phyloP scores from a whole-genome alignment of 2,888 invertebrate genomes.

The Camponotus fellah region DNA sequence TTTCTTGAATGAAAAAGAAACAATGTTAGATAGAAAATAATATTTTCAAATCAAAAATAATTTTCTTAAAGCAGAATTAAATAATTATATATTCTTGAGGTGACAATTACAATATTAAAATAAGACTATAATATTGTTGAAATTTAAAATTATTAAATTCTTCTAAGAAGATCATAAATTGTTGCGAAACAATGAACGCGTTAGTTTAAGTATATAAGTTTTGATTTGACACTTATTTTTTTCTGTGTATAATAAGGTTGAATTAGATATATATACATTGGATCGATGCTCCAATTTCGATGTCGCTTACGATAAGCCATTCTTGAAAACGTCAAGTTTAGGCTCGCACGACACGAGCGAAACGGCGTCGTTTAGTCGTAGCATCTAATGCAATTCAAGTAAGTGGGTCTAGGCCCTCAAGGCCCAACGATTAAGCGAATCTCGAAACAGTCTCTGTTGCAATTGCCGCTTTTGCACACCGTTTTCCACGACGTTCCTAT shows the following conservation, averaged over 20 bases:
- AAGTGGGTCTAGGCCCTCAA: slow-evolving; percentile 83
- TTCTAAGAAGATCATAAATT: too few species aligned
- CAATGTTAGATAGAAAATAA: too few species aligned
- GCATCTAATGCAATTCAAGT: slow-evolving; percentile 74
- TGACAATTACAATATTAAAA: too few species aligned
- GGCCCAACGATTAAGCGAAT: slow-evolving; percentile 83
- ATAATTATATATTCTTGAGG: too few species aligned
- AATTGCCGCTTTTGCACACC: slow-evolving; percentile 77
- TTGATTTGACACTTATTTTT: too few species aligned
- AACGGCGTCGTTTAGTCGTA: slow-evolving; percentile 59
- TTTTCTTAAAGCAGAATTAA: too few species aligned
- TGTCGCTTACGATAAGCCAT: slow-evolving; percentile 23
- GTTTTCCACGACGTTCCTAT: slow-evolving; percentile 74
- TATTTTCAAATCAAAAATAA: too few species aligned
- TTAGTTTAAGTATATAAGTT: too few species aligned
- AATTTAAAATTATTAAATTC: too few species aligned
- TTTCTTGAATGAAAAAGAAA: too few species aligned
- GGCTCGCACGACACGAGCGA: slow-evolving; percentile 37
- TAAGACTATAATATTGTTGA: too few species aligned
- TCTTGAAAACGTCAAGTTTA: background rate
- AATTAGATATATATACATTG: slow-evolving; percentile 6
- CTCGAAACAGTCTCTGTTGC: slow-evolving; percentile 82
- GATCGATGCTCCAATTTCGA: slow-evolving; percentile 43
- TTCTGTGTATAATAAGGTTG: slow-evolving; percentile 2
- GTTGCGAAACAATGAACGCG: too few species aligned